These are phyloP conservation scores for Hyposoter didymator DNA, from an alignment of 2,888 invertebrate species.

Conservation along the genomic window DNA sequence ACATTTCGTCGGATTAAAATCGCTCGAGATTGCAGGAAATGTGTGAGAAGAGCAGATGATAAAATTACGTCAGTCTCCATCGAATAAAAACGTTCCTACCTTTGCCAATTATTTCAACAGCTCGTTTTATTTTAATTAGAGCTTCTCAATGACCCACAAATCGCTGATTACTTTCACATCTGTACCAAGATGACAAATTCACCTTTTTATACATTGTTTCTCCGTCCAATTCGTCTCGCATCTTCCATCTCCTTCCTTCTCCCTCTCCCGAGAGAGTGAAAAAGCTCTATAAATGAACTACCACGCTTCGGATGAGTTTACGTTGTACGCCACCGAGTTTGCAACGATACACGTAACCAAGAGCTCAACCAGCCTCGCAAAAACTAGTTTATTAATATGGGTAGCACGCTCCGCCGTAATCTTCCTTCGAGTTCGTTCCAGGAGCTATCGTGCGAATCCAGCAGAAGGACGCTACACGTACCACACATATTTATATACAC, in stretches of 20 bases:
- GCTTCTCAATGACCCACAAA: neutral
- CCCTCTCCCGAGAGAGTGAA: neutral
- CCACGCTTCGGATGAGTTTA: neutral
- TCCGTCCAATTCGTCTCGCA: neutral
- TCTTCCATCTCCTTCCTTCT: neutral
- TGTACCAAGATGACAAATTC: neutral
- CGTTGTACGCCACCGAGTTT: conserved; percentile 20
- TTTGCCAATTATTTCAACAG: neutral
- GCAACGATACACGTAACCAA: conserved; percentile 27
- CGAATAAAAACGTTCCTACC: neutral
- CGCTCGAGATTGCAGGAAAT: neutral
- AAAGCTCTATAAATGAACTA: conserved; percentile 10
- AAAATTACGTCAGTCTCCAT: neutral
- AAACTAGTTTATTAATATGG: conserved; percentile 80
- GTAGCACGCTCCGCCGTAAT: conserved; percentile 74
- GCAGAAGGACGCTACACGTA: conserved; percentile 28
- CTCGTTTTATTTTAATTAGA: neutral
- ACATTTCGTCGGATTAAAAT: conserved; percentile 1
- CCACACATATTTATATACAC: neutral
- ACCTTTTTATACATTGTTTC: neutral
- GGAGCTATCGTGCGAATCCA: conserved; percentile 64
- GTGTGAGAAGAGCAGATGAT: neutral
- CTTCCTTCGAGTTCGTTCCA: conserved; percentile 66
- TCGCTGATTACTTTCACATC: neutral
- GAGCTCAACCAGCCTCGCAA: conserved; percentile 64